A percentile compares a stretch with the other conserved stretches of the same genome.
Conservation (phyloP, 2,888 invertebrate species). For the Drosophila setosimentum region DNA sequence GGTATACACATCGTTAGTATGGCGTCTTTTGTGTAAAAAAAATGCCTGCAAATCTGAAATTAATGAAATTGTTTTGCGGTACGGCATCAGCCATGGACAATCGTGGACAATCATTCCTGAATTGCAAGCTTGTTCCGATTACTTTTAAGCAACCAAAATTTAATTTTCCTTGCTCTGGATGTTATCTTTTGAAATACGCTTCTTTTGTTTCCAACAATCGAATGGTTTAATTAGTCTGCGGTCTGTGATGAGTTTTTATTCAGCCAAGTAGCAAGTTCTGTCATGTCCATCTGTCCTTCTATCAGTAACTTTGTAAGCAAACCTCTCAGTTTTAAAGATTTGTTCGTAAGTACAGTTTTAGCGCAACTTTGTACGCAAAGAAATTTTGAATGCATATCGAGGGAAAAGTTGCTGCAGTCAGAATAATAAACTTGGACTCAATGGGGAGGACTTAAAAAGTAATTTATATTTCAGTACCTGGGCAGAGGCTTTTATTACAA, state of each 20-base stretch:
- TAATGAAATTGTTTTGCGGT: slow-evolving; percentile 79
- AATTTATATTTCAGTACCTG: background rate
- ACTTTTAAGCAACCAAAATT: slow-evolving; percentile 23
- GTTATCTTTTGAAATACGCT: background rate
- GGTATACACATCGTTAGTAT: slow-evolving; percentile 41
- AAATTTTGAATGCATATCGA: background rate
- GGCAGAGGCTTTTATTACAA: background rate
- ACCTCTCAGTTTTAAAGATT: background rate
- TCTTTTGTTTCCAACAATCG: slow-evolving; percentile 4
- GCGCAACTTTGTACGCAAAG: background rate
- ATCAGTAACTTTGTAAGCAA: background rate
- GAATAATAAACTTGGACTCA: background rate
- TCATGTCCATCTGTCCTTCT: background rate
- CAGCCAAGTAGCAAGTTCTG: background rate
- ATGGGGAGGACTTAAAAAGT: background rate
- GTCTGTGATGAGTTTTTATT: background rate
- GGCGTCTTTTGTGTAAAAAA: slow-evolving; percentile 59
- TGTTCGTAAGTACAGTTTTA: background rate
- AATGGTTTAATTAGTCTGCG: slow-evolving; percentile 4
- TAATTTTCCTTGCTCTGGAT: slow-evolving; percentile 11
- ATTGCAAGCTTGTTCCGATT: slow-evolving; percentile 20
- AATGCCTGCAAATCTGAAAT: slow-evolving; percentile 78
- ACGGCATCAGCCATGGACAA: slow-evolving; percentile 54
- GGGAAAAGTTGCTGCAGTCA: background rate
- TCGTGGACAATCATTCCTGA: slow-evolving; percentile 18